Evolutionary conservation across 2,113 vertebrate species (phyloP).

Genomic region (Athene cunicularia): DNA sequence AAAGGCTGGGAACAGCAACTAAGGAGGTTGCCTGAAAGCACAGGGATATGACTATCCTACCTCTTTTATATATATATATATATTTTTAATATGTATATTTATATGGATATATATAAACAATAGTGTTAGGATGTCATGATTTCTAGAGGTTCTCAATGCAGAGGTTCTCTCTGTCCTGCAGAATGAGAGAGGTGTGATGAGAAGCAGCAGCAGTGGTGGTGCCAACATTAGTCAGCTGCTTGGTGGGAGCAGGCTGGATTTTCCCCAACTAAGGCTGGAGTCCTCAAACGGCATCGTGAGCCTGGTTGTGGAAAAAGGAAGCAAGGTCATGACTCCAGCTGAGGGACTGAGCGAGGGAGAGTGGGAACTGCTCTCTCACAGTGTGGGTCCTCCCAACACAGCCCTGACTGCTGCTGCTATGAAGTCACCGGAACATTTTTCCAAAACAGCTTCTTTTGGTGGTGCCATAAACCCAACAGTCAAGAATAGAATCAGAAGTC

Average conservation of each 20-base stretch:
- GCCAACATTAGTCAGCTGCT: neutral
- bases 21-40: neutral
- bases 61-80: too few relatives aligned
- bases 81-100: neutral
- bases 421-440: neutral
- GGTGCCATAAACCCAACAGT: neutral
- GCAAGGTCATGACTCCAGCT: neutral
- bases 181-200: neutral
- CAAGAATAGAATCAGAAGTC: neutral
- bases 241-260: neutral
- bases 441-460: neutral
- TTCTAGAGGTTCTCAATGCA: neutral
- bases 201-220: neutral
- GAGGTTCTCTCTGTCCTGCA: neutral
- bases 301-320: neutral
- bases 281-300: fast-evolving
- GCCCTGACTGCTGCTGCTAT: neutral
- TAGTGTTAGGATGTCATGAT: neutral
- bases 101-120: neutral
- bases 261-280: neutral
- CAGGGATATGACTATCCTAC: neutral
- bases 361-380: neutral
- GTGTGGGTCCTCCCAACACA: neutral
- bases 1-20: fast-evolving
- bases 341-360: neutral